phyloP scores from a whole-genome alignment of 2,888 invertebrate species.

The Megastigmus dorsalis region DNA sequence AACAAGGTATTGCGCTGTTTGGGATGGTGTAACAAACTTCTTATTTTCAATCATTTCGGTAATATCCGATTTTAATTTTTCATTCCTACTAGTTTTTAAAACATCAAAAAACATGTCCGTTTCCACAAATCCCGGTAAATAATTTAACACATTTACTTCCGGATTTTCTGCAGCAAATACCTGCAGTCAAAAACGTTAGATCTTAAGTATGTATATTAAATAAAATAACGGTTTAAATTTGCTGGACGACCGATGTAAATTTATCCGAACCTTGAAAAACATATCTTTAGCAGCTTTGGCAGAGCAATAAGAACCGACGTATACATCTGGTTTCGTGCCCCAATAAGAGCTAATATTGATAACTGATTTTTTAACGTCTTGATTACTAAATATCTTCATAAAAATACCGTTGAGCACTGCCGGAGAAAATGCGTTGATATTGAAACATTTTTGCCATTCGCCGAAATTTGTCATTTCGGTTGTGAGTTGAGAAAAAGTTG shows the following conservation, averaged over 20 bases:
- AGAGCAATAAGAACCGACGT: constrained; percentile 88
- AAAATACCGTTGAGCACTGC: constrained; percentile 84
- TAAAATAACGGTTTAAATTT: too few relatives aligned
- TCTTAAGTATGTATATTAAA: constrained; percentile 1
- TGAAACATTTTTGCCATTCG: constrained; percentile 81
- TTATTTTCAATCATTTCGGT: constrained; percentile 79
- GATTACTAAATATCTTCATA: constrained; percentile 78
- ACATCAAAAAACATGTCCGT: constrained; percentile 89
- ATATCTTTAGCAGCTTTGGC: constrained; percentile 93
- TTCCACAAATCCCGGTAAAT: constrained; percentile 93
- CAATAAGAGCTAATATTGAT: constrained; percentile 91
- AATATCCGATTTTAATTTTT: constrained; percentile 79
- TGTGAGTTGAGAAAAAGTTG: constrained; percentile 81
- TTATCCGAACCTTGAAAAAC: constrained; percentile 82
- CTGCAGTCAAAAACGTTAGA: constrained; percentile 57
- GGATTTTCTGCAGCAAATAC: constrained; percentile 87
- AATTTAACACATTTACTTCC: constrained; percentile 85
- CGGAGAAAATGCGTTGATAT: constrained; percentile 85
- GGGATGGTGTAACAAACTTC: constrained; percentile 81
- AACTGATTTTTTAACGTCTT: constrained; percentile 74
- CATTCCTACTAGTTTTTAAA: constrained; percentile 78
- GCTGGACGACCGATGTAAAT: too few relatives aligned
- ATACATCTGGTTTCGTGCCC: constrained; percentile 85
- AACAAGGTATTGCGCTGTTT: constrained; percentile 85
- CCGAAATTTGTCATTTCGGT: constrained; percentile 79